These are phyloP conservation scores for Xiphophorus hellerii DNA, from an alignment of 2,113 vertebrate species.

Conservation along the genomic window DNA sequence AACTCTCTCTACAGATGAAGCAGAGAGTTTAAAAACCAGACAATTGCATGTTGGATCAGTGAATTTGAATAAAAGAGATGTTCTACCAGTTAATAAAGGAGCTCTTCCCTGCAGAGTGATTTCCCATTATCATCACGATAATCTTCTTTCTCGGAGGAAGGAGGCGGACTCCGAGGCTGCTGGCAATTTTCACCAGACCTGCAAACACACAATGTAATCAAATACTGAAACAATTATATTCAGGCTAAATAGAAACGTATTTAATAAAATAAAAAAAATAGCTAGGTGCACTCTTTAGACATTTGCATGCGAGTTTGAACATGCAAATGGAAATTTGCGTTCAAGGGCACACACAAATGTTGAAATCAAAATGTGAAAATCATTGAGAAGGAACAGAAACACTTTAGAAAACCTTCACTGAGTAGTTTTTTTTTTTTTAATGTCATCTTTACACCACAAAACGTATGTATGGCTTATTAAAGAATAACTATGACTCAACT, in stretches of 20 bases:
- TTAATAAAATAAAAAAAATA: no score
- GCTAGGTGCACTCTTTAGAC: no score
- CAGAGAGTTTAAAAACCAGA: neutral
- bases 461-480: no score
- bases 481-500: no score
- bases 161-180: slow-evolving; percentile 73
- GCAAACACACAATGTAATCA: slow-evolving; percentile 10
- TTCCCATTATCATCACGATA: slow-evolving; percentile 83
- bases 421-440: no score
- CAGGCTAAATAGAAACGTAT: neutral
- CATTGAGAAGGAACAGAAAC: no score
- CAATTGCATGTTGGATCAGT: neutral
- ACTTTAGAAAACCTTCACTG: no score
- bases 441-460: no score
- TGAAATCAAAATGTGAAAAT: no score
- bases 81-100: slow-evolving; percentile 85
- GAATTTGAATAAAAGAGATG: neutral
- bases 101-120: slow-evolving; percentile 84
- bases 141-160: slow-evolving; percentile 83
- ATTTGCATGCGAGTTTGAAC: no score
- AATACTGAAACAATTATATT: neutral
- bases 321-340: neutral
- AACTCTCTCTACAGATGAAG: neutral
- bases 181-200: slow-evolving; percentile 82
- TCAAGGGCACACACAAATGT: no score